These are phyloP conservation scores for Metaphire vulgaris DNA, from an alignment of 1,140 invertebrate species.

Conservation along the genomic window DNA sequence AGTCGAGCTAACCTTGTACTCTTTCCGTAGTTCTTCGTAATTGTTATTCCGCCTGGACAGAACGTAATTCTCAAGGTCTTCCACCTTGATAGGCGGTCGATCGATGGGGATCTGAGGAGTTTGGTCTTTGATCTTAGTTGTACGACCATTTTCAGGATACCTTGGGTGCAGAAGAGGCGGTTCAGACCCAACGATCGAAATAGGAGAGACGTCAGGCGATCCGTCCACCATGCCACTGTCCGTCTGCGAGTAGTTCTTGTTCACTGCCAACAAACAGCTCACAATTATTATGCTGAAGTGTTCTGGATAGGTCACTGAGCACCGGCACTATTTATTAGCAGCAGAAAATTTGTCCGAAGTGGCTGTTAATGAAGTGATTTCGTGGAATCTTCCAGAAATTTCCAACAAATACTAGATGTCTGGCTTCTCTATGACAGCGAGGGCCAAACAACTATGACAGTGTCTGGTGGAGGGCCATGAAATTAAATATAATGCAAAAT, in stretches of 20 bases:
- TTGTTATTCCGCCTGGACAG: slow-evolving; percentile 19
- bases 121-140: background rate
- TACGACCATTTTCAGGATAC: background rate
- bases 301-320: too few relatives aligned
- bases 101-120: slow-evolving; percentile 3
- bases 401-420: too few relatives aligned
- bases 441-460: too few relatives aligned
- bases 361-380: too few relatives aligned
- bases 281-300: too few relatives aligned
- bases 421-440: too few relatives aligned
- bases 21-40: slow-evolving; percentile 20
- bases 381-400: too few relatives aligned
- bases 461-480: too few relatives aligned
- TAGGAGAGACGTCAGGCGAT: background rate
- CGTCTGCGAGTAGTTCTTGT: background rate
- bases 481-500: too few relatives aligned
- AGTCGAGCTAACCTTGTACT: slow-evolving; percentile 29
- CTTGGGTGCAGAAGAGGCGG: slow-evolving; percentile 11
- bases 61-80: slow-evolving; percentile 25
- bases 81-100: slow-evolving; percentile 17
- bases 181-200: background rate
- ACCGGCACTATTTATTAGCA: too few relatives aligned
- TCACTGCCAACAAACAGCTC: background rate
- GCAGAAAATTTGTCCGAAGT: too few relatives aligned
- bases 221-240: background rate